Percentiles rank a stretch among this genome's conserved stretches.
These are phyloP conservation scores for Heliconius cydno DNA, from an alignment of 2,888 invertebrate species.

Conservation along the genomic window DNA sequence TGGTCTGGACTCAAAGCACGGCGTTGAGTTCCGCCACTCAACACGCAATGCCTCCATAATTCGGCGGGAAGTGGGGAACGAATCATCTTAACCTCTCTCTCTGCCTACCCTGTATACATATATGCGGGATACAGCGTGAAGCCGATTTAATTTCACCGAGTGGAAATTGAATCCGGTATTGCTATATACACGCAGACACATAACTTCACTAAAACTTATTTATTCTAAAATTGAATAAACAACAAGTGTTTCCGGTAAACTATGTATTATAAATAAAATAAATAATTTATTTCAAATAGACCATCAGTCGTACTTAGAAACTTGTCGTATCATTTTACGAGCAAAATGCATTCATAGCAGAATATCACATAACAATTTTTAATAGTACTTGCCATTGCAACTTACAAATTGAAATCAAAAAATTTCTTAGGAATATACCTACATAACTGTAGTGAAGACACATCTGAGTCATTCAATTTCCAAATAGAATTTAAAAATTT, in stretches of 20 bases:
- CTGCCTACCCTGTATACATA: too few relatives aligned
- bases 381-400: slow-evolving; percentile 20
- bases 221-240: too few relatives aligned
- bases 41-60: too few relatives aligned
- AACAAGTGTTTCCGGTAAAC: neutral
- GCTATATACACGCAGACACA: neutral
- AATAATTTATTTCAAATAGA: slow-evolving; percentile 8
- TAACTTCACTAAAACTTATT: neutral
- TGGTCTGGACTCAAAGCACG: too few relatives aligned
- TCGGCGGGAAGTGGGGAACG: too few relatives aligned
- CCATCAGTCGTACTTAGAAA: slow-evolving; percentile 26
- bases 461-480: neutral
- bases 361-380: slow-evolving; percentile 48
- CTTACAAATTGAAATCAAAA: slow-evolving; percentile 15
- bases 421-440: slow-evolving; percentile 1
- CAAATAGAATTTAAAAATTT: neutral
- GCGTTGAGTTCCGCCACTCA: too few relatives aligned
- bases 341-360: slow-evolving; percentile 44
- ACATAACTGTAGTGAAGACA: neutral
- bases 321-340: slow-evolving; percentile 50
- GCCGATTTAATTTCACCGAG: neutral
- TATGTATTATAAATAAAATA: neutral
- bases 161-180: neutral
- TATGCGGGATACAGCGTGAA: too few relatives aligned
- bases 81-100: too few relatives aligned